These are phyloP conservation scores for Tokudaia muenninki DNA, from an alignment of 2,797 vertebrate genomes.

Conservation along the genomic window DNA sequence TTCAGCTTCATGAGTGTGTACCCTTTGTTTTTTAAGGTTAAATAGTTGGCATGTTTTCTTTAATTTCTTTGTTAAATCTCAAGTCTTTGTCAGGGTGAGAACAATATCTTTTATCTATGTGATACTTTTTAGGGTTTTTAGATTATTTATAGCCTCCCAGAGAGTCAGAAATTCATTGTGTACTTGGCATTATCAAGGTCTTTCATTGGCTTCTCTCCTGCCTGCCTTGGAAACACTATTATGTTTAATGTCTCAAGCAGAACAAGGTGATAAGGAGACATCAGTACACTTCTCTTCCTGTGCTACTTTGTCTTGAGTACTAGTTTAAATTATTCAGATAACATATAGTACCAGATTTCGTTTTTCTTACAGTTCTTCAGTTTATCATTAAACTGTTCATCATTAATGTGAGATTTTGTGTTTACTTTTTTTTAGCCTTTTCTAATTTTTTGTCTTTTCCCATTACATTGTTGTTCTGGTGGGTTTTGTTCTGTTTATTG, in stretches of 20 bases:
- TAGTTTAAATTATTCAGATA: constrained; percentile 62
- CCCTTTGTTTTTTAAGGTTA: constrained; percentile 60
- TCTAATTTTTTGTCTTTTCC: constrained; percentile 9
- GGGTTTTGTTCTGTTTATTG: neutral
- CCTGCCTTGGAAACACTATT: constrained; percentile 49
- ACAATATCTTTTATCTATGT: constrained; percentile 63
- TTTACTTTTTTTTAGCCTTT: constrained; percentile 47
- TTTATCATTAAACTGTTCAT: constrained; percentile 33
- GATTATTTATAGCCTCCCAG: constrained; percentile 77
- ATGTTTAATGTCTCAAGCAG: constrained; percentile 56
- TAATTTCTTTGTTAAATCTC: constrained; percentile 64
- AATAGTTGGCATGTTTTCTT: constrained; percentile 61
- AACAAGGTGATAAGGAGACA: neutral
- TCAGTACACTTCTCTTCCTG: neutral
- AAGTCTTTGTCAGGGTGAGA: constrained; percentile 71
- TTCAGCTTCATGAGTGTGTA: constrained; percentile 66
- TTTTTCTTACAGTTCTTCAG: constrained; percentile 21
- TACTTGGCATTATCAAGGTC: constrained; percentile 54
- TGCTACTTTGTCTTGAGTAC: neutral
- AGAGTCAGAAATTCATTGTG: constrained; percentile 66
- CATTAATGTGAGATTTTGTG: constrained; percentile 52
- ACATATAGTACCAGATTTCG: neutral
- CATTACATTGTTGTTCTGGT: constrained; percentile 28
- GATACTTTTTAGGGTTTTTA: constrained; percentile 64
- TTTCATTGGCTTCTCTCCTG: constrained; percentile 32